Base-by-base conservation (phyloP, 2,797 vertebrate species). In the Eulemur albifrons region DNA sequence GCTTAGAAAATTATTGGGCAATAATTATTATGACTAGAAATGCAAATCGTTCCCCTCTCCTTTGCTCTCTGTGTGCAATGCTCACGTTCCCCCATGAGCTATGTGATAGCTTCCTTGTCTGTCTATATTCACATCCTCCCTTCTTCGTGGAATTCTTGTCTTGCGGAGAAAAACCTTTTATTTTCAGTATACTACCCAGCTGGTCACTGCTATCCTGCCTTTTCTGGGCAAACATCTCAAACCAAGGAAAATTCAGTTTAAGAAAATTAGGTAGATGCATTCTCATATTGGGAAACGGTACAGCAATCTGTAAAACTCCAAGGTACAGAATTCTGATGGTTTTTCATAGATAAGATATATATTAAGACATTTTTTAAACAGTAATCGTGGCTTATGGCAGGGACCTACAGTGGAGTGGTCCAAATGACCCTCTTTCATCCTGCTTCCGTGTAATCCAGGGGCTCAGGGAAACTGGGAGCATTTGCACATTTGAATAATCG, bases 401-500 rank as follows among this genome's bases (percentile, higher is more conserved):
- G 88, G 30, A 50, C 20, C 38, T 69, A 76, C 7, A 5, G 20
- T 4, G 38, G n/a, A 48, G 75, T 14, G 40, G 57, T 57, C 35
- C 72, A 65, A 69, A 69, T 13, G 27, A 45, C n/a, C 15, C 11
- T 67, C 59, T 87, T 93, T 75, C 7, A 40, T 45, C 48, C 38
- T 54, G 40, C 48, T 83, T 75, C 48, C 11, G 35, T 88, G 45
- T 50, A 91, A 93, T 67, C 40, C 50, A 93, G 76, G 14, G 80
- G 70, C 87, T 94, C 50, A 80, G 61, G 94, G 61, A 77, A 89
- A 59, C 54, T 21, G 48, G 30, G 69, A 87, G 75, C 30, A 25
- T 95, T 76, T 93, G 35, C 32, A 75, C 57, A 81, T 25, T 81
- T 81, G 76, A 96, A 88, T 80, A 96, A 94, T 95, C 92, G n/a